Percentiles rank a stretch among this genome's conserved stretches.
phyloP scores from a whole-genome alignment of 2,113 vertebrate genomes.

The Cyprinus carpio region DNA sequence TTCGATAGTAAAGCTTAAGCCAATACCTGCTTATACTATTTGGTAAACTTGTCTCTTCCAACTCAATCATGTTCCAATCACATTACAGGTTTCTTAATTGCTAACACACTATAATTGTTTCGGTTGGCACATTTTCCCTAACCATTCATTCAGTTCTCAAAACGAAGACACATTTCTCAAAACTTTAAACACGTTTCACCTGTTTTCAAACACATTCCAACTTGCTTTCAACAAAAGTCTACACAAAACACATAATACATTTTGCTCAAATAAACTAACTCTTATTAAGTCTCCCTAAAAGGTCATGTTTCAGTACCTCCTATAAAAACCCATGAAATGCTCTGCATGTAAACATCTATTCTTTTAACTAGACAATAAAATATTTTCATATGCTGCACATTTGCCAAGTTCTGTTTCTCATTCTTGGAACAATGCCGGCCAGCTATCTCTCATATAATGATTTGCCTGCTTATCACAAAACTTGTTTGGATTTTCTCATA shows the following conservation, averaged over 20 bases:
- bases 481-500: neutral
- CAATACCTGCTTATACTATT: neutral
- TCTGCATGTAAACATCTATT: neutral
- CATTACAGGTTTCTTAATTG: too few relatives aligned
- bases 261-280: neutral
- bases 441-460: neutral
- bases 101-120: neutral
- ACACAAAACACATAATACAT: neutral
- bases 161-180: neutral
- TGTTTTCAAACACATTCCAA: neutral
- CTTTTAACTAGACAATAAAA: neutral
- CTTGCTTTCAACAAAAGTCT: neutral
- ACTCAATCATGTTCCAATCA: too few relatives aligned
- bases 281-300: neutral
- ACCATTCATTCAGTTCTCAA: neutral
- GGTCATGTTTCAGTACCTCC: neutral
- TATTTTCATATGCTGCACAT: neutral
- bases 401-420: neutral
- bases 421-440: neutral
- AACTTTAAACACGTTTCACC: too few relatives aligned
- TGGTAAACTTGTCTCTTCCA: neutral
- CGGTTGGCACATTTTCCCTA: neutral
- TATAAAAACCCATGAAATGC: neutral
- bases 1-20: neutral
- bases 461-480: constrained; percentile 6